Conservation (phyloP, 1,140 invertebrate species). For the Macrosteles quadrilineatus region DNA sequence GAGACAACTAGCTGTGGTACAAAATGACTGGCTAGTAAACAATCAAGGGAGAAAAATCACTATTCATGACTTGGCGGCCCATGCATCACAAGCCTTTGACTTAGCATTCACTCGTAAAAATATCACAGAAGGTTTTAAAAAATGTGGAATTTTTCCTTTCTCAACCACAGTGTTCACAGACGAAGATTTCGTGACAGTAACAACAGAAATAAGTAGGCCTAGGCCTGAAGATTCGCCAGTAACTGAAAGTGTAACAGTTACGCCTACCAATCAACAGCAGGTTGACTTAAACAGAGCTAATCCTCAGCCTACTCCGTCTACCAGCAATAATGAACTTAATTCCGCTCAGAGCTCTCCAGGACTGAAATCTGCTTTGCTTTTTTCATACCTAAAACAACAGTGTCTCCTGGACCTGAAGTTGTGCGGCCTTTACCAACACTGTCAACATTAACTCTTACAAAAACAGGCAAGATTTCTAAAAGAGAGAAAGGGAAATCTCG, state of each 20-base stretch:
- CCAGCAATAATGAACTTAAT: too few relatives aligned
- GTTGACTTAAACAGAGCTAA: background rate
- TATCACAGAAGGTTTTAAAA: conserved; percentile 39
- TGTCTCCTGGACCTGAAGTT: background rate
- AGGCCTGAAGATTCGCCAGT: too few relatives aligned
- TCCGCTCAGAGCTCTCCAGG: background rate
- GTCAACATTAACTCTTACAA: background rate
- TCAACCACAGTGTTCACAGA: conserved; percentile 46
- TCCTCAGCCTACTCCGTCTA: background rate
- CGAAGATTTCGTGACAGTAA: conserved; percentile 45
- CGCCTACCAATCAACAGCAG: background rate
- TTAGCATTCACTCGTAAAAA: conserved; percentile 38
- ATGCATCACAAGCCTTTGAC: conserved; percentile 38
- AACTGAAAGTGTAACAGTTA: background rate
- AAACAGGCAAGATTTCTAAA: conserved; percentile 6
- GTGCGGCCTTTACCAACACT: background rate
- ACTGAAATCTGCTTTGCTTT: background rate
- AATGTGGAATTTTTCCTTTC: conserved; percentile 40
- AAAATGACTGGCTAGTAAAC: conserved; percentile 44
- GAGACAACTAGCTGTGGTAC: conserved; percentile 27
- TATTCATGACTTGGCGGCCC: conserved; percentile 43
- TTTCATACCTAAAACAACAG: too few relatives aligned
- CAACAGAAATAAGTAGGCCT: background rate
- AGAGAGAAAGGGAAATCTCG: conserved; percentile 12
- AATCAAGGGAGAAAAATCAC: conserved; percentile 43